A percentile compares a stretch with the other conserved stretches of the same genome.
Evolutionary conservation across 2,113 vertebrate species (phyloP).

Genomic region (Centropus unirufus): DNA sequence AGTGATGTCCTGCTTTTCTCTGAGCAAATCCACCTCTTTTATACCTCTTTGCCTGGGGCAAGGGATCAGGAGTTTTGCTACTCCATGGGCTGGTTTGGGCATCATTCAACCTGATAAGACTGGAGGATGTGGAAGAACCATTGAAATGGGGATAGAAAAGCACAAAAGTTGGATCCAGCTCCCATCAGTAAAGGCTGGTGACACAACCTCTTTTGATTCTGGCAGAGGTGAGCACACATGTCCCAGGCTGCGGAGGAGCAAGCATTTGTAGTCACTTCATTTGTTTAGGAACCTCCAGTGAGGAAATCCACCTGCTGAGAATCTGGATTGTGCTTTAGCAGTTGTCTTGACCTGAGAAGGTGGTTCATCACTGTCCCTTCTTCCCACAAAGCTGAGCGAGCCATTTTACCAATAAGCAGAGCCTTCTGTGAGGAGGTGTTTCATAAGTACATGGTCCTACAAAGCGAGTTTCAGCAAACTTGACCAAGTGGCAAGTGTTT

Average conservation of each 20-base stretch:
- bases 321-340: neutral
- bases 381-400: neutral
- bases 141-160: neutral
- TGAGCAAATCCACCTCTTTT: neutral
- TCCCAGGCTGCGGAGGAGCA: neutral
- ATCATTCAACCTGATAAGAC: neutral
- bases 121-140: neutral
- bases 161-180: neutral
- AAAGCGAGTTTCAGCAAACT: neutral
- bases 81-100: neutral
- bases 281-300: neutral
- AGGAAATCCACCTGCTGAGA: neutral
- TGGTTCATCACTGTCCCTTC: neutral
- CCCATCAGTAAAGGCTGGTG: neutral
- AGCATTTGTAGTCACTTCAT: neutral
- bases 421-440: neutral
- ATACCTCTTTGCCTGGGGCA: neutral
- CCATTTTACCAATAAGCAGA: neutral
- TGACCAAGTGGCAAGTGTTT: neutral
- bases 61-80: neutral
- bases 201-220: neutral
- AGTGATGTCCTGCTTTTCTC: neutral
- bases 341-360: neutral
- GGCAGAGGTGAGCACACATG: neutral
- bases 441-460: neutral